A percentile compares a stretch with the other conserved stretches of the same genome.
phyloP scores from a whole-genome alignment of 2,113 vertebrate genomes.

The Peucedramus taeniatus region DNA sequence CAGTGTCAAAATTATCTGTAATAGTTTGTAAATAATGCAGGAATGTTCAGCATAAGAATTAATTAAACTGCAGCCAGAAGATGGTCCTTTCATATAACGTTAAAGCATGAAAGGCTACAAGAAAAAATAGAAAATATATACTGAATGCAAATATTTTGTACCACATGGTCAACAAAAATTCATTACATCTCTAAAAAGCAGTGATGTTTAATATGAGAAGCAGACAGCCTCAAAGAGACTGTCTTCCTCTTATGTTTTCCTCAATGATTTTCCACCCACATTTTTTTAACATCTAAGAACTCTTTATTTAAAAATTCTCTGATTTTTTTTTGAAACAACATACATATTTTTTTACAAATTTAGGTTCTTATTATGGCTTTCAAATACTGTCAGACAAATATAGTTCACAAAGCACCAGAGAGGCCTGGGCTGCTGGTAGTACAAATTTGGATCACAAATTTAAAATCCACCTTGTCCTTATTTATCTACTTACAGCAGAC shows the following conservation, averaged over 20 bases:
- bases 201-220: not conserved
- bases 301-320: not conserved
- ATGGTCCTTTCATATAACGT: not conserved
- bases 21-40: not conserved
- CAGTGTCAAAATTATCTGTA: not conserved
- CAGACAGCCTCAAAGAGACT: not conserved
- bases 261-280: not conserved
- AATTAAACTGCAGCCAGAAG: not conserved
- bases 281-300: not conserved
- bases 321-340: not conserved
- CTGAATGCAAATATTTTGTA: not conserved
- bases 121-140: not conserved
- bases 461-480: not conserved
- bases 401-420: not conserved
- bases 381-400: not conserved
- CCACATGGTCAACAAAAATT: not conserved
- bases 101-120: not conserved
- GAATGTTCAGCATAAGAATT: not conserved
- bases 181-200: not conserved
- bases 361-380: not conserved
- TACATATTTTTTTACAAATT: not conserved
- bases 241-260: not conserved
- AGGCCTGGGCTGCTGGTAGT: not conserved
- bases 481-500: not conserved
- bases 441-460: not conserved